Percentiles rank a stretch among this genome's conserved stretches.
These are phyloP conservation scores for Rhagium mordax DNA, from an alignment of 2,888 invertebrate genomes.

Conservation along the genomic window DNA sequence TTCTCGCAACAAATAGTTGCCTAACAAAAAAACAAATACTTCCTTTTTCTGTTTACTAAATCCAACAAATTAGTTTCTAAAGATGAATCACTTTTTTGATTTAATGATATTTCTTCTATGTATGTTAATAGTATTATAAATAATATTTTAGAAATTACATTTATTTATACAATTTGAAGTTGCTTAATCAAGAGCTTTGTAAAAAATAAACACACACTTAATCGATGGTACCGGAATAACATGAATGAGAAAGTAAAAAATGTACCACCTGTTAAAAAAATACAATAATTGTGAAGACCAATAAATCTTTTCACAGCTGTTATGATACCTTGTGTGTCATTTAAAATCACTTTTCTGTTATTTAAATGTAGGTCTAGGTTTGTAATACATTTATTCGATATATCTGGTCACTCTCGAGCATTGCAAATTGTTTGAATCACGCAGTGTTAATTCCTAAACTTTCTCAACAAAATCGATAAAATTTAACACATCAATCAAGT, in stretches of 20 bases:
- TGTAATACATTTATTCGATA: too few species aligned
- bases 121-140: background rate
- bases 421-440: too few species aligned
- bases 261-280: background rate
- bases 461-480: too few species aligned
- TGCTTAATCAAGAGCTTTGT: background rate
- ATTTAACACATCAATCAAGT: too few species aligned
- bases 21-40: background rate
- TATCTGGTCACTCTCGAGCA: too few species aligned
- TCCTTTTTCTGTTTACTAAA: background rate
- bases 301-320: too few species aligned
- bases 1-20: background rate
- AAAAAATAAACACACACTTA: background rate
- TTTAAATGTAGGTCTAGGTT: too few species aligned
- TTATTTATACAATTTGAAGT: background rate
- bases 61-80: background rate
- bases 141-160: background rate
- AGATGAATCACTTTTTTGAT: too few species aligned
- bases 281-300: background rate
- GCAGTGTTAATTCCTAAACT: too few species aligned
- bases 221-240: background rate
- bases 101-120: background rate
- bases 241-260: background rate
- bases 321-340: too few species aligned
- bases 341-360: too few species aligned